Evolutionary conservation across 2,888 invertebrate species (phyloP).

Genomic region (Thelaira solivaga): DNA sequence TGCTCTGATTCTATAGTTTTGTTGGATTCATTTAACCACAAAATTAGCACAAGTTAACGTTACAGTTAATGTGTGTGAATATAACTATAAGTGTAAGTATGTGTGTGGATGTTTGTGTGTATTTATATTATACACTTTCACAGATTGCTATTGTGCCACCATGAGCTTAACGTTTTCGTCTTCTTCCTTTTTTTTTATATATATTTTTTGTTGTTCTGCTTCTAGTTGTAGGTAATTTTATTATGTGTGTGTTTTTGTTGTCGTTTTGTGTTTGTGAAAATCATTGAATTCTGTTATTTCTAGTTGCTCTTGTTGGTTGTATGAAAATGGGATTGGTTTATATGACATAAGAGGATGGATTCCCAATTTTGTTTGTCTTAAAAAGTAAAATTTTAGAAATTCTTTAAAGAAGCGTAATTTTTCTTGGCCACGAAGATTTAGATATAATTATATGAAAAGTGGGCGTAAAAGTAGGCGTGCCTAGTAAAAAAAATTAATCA

Average conservation of each 20-base stretch:
- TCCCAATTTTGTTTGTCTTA: too few relatives aligned
- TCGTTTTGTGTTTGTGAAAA: conserved; percentile 7
- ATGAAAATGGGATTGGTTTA: not conserved
- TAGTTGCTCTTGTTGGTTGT: not conserved
- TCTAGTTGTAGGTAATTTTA: not conserved
- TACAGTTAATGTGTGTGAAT: too few relatives aligned
- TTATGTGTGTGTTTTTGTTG: not conserved
- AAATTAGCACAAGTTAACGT: conserved; percentile 46
- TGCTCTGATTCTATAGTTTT: not conserved
- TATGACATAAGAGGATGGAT: not conserved
- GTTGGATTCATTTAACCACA: conserved; percentile 38
- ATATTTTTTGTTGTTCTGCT: not conserved
- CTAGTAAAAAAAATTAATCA: too few relatives aligned
- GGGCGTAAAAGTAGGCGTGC: too few relatives aligned
- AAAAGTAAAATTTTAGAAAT: too few relatives aligned
- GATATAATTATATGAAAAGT: too few relatives aligned
- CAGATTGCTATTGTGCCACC: not conserved
- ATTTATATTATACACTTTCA: too few relatives aligned
- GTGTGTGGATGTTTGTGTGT: too few relatives aligned
- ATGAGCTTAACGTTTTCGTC: not conserved
- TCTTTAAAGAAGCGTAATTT: too few relatives aligned
- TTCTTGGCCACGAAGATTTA: not conserved
- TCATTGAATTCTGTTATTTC: not conserved
- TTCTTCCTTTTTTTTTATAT: not conserved
- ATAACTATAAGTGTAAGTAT: too few relatives aligned